Evolutionary conservation across 1,140 invertebrate species (phyloP).

Genomic region (Contarinia nasturtii): DNA sequence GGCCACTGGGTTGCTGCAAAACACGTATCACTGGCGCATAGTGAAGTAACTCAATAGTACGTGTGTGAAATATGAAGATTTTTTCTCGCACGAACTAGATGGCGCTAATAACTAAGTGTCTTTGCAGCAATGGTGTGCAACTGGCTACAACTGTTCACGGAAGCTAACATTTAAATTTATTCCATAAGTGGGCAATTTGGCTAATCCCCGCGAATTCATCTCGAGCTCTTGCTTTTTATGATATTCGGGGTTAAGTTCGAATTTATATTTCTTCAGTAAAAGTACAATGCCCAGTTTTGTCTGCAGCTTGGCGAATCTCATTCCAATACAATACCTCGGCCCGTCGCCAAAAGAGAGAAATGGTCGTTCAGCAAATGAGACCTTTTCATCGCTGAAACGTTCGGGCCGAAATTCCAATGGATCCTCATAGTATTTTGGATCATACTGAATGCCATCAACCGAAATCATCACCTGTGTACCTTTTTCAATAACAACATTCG

Average conservation of each 20-base stretch:
- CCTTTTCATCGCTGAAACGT: neutral
- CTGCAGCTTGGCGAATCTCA: neutral
- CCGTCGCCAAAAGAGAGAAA: conserved; percentile 54
- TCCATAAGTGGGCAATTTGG: neutral
- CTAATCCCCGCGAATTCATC: neutral
- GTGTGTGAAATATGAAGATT: too few species aligned
- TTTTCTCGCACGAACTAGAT: too few species aligned
- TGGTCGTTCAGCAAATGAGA: neutral
- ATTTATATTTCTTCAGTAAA: neutral
- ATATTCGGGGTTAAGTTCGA: neutral
- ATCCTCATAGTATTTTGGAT: conserved; percentile 19
- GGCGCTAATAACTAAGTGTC: too few species aligned
- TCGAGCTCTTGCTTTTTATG: neutral
- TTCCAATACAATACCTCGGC: conserved; percentile 29
- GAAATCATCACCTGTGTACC: conserved; percentile 20
- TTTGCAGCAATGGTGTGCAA: too few species aligned
- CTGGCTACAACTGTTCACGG: neutral
- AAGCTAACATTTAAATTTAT: neutral
- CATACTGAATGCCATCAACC: conserved; percentile 30
- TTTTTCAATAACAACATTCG: conserved; percentile 20
- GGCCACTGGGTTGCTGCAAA: too few species aligned
- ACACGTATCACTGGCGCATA: too few species aligned
- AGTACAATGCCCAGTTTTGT: neutral
- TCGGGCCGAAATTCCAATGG: neutral
- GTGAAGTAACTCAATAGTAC: too few species aligned